phyloP scores from a whole-genome alignment of 2,888 invertebrate species.

The Tinea trinotella region DNA sequence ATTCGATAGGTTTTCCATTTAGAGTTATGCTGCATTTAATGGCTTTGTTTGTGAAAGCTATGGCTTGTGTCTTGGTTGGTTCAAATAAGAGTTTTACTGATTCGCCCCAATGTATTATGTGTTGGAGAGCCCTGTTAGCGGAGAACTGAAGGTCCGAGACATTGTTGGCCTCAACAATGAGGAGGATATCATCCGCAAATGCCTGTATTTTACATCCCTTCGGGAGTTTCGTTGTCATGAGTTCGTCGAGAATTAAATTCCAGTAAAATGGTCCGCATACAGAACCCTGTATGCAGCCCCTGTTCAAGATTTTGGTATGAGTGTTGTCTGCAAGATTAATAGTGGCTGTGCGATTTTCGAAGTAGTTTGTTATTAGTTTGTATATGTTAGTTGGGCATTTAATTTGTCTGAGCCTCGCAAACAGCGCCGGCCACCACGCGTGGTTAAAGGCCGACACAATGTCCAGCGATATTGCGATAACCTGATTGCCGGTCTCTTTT shows the following conservation, averaged over 20 bases:
- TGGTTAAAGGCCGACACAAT: neutral
- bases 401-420: neutral
- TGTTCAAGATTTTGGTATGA: neutral
- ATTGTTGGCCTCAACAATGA: neutral
- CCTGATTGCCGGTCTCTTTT: neutral
- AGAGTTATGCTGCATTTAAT: neutral
- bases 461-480: neutral
- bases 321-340: neutral
- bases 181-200: neutral
- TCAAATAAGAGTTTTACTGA: constrained; percentile 5
- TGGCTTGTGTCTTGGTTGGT: neutral
- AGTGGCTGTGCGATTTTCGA: neutral
- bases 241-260: neutral
- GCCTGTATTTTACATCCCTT: neutral
- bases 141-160: constrained; percentile 13
- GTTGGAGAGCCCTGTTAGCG: constrained; percentile 12
- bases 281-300: constrained; percentile 8
- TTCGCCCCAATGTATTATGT: neutral
- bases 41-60: constrained; percentile 15
- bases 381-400: neutral
- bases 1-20: neutral
- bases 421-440: constrained; percentile 1
- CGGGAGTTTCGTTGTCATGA: neutral
- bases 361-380: neutral
- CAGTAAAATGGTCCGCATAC: neutral